Evolutionary conservation across 2,113 vertebrate species (phyloP).

Genomic region (Ivindomyrus marchei): DNA sequence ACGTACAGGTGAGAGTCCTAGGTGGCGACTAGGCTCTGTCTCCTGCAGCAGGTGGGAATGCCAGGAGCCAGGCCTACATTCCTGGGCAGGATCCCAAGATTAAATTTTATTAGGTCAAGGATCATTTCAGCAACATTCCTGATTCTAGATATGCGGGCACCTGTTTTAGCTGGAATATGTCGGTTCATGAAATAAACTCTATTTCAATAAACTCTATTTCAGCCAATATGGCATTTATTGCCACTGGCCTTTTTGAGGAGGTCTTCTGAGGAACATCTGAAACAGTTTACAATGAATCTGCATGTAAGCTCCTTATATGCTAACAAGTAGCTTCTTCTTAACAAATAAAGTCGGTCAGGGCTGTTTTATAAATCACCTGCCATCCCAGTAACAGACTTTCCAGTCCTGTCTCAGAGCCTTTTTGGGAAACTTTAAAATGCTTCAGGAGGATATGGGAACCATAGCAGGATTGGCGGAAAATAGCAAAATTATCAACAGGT

Average conservation of each 20-base stretch:
- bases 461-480: not conserved
- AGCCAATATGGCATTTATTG: not conserved
- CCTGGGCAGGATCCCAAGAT: constrained; percentile 22
- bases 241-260: not conserved
- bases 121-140: constrained; percentile 15
- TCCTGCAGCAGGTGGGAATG: not conserved
- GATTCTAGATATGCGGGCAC: not conserved
- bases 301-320: not conserved
- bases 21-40: not conserved
- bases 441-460: not conserved
- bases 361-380: not conserved
- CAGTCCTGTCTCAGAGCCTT: not conserved
- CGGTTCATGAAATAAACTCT: not conserved
- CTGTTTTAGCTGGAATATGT: not conserved
- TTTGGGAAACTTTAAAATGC: not conserved
- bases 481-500: not conserved
- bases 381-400: not conserved
- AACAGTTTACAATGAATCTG: not conserved
- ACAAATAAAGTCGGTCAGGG: not conserved
- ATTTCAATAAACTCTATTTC: not conserved
- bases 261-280: not conserved
- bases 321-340: not conserved
- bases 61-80: not conserved
- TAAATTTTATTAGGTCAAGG: constrained; percentile 22
- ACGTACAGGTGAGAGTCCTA: not conserved